phyloP scores from a whole-genome alignment of 2,888 invertebrate species.

The Sthenelais limicola region DNA sequence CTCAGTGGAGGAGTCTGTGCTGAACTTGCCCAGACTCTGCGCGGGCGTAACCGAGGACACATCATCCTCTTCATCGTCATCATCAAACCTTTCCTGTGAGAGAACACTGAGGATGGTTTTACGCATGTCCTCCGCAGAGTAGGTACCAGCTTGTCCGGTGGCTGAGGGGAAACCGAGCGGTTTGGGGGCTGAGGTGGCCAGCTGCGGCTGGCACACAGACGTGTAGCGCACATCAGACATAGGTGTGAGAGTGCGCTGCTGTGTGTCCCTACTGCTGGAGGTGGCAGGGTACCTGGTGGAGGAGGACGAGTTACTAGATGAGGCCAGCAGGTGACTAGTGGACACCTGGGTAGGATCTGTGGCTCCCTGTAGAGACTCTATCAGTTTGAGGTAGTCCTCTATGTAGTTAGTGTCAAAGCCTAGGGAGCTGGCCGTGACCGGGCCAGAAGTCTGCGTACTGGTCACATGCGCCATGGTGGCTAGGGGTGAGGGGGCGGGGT shows the following conservation, averaged over 20 bases:
- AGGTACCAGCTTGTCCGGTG: background rate
- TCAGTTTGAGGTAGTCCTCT: conserved; percentile 47
- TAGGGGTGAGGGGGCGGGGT: background rate
- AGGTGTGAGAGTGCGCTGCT: background rate
- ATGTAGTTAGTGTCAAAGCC: conserved; percentile 43
- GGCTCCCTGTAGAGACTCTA: conserved; percentile 45
- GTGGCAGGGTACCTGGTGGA: background rate
- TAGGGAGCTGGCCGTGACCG: background rate
- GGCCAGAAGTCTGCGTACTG: background rate
- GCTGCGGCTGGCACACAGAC: background rate
- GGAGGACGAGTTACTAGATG: conserved; percentile 7
- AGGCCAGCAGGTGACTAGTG: no score
- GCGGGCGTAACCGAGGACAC: background rate
- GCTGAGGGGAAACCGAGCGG: conserved; percentile 21
- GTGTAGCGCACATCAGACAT: background rate
- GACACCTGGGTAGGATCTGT: background rate
- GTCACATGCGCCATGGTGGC: background rate
- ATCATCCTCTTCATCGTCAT: conserved; percentile 33
- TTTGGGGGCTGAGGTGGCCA: background rate
- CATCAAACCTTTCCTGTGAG: conserved; percentile 46
- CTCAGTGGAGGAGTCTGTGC: background rate
- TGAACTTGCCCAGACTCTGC: background rate
- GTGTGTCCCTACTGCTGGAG: background rate
- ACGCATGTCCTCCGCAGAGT: conserved; percentile 43
- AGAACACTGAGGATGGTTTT: conserved; percentile 46